Evolutionary conservation across 1,140 invertebrate genomes (phyloP), one percentile per base, ranked within the genome.

Genomic region (Thaumatotibia leucotreta): DNA sequence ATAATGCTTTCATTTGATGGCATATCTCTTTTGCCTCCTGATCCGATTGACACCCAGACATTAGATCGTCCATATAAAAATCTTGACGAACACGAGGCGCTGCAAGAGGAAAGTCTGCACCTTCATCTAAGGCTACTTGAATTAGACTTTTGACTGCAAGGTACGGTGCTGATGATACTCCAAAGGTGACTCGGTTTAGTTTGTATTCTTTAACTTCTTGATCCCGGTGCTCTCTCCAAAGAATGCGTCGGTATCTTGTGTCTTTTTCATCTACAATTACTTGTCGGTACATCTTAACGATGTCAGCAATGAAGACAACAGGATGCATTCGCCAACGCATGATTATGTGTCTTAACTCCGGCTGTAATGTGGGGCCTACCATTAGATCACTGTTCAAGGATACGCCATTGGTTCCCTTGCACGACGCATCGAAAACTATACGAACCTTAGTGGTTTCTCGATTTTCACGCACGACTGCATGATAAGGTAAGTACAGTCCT

Each of bases 211-310:
- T 11, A 29, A 67, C 63, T 69, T 31, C 11, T 5, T 32, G 8
- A 66, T 35, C 9, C 17, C 8, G 31, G 8, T 32, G 24, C 5
- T 24, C 14, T 24, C 78, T 22, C 76, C 82, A 82, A 0, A 83
- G 29, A 39, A 85, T 79, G 49, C 65, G 33, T 61, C 80, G 82
- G 65, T 68, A 77, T 27, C 65, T 61, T 22, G 72, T 27, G 52
- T 86, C 67, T 22, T 74, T 70, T n/a, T 64, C 27, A 17, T 67
- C 45, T 0, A 83, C 54, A 29, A 45, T 64, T 1, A 83, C 33
- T 63, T 82, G 76, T 4, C 76, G 64, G 68, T 81, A 88, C 80
- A 89, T 88, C 66, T 86, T 87, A 35, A 73, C 75, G 5, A 88
- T 78, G 61, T 88, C 84, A 11, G 74, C 76, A 4, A 73, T 66